phyloP scores from a whole-genome alignment of 1,140 invertebrate species.

The Bombus difficillimus region DNA sequence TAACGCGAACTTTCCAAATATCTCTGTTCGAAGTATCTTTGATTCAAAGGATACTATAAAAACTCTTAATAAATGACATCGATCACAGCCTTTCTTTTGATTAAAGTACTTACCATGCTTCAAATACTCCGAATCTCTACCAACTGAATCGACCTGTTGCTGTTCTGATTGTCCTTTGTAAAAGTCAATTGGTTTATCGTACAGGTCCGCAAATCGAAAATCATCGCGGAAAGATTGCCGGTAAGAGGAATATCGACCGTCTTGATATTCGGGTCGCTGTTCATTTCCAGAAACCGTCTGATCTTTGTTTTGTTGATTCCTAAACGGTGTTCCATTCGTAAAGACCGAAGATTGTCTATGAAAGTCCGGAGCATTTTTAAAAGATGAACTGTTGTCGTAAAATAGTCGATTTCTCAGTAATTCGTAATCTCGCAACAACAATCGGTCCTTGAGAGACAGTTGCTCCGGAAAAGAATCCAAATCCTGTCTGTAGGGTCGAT shows the following conservation, averaged over 20 bases:
- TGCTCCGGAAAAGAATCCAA: slow-evolving; percentile 20
- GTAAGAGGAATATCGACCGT: slow-evolving; percentile 28
- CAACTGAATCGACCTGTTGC: slow-evolving; percentile 49
- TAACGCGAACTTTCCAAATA: no score
- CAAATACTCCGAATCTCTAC: slow-evolving; percentile 66
- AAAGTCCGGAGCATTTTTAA: slow-evolving; percentile 15
- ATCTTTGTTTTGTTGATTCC: background rate
- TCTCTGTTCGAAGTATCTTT: background rate
- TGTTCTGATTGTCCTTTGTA: slow-evolving; percentile 30
- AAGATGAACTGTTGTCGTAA: background rate
- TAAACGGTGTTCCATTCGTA: background rate
- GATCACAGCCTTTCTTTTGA: background rate
- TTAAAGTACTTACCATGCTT: slow-evolving; percentile 65
- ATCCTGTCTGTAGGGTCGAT: slow-evolving; percentile 7
- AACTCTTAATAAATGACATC: background rate
- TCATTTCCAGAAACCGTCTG: background rate
- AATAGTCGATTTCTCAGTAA: slow-evolving; percentile 33
- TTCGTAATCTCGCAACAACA: slow-evolving; percentile 35
- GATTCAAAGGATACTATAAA: background rate
- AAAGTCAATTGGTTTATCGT: slow-evolving; percentile 35
- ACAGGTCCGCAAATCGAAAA: slow-evolving; percentile 23
- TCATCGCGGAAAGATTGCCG: slow-evolving; percentile 6
- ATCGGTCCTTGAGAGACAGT: slow-evolving; percentile 36
- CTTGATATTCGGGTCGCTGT: background rate
- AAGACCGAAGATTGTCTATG: slow-evolving; percentile 14